These are phyloP conservation scores for Solenodon paradoxus DNA, from an alignment of 2,113 vertebrate genomes.

Conservation along the genomic window DNA sequence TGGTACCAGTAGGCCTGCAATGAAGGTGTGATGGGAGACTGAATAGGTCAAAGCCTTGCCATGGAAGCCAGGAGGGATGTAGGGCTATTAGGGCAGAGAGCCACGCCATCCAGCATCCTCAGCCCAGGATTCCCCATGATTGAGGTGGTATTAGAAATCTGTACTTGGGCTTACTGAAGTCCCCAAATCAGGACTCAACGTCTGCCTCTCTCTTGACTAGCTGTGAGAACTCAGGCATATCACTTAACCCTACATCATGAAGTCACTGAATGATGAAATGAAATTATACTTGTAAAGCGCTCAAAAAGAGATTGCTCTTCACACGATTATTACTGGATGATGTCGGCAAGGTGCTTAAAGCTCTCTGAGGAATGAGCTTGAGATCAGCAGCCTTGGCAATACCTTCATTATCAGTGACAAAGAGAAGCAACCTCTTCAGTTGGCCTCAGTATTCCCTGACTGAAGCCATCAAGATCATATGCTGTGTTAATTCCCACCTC, in stretches of 20 bases:
- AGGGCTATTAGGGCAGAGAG: neutral
- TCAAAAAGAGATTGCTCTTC: neutral
- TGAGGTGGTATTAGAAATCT: neutral
- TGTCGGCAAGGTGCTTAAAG: neutral
- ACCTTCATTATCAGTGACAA: neutral
- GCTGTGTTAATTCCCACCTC: conserved; percentile 44
- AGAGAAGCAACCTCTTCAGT: neutral
- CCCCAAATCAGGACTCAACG: neutral
- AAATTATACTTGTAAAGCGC: neutral
- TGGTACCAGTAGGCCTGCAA: neutral
- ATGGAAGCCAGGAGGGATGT: neutral
- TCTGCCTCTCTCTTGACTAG: neutral
- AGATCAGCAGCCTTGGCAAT: neutral
- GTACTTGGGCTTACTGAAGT: neutral
- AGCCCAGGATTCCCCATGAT: neutral
- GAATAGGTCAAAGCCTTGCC: neutral
- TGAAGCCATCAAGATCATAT: neutral
- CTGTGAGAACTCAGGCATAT: neutral
- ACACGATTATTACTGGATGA: neutral
- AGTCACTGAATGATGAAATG: neutral
- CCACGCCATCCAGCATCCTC: neutral
- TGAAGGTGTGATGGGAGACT: accelerated
- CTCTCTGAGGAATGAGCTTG: neutral
- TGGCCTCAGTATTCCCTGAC: neutral
- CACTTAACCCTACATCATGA: neutral